phyloP scores from a whole-genome alignment of 2,113 vertebrate genomes.

The Muscicapa adusta region DNA sequence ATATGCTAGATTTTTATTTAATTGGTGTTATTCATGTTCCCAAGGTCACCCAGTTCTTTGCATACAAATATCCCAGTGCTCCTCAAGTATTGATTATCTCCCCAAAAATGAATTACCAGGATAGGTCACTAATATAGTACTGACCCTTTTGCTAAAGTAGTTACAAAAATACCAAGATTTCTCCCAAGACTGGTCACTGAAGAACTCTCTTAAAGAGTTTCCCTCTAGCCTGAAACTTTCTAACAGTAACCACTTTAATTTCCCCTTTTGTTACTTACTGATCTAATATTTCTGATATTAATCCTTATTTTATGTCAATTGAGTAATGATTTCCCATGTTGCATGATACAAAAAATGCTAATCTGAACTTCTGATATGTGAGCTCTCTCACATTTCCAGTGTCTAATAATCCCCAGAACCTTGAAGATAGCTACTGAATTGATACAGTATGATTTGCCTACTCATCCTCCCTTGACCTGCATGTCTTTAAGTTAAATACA shows the following conservation, averaged over 20 bases:
- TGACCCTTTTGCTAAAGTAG: neutral
- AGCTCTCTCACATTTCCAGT: neutral
- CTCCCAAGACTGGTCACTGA: neutral
- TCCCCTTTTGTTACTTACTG: conserved; percentile 2
- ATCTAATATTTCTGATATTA: conserved; percentile 12
- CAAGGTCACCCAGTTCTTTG: neutral
- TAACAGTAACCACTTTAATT: neutral
- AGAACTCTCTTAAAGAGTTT: neutral
- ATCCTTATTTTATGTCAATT: neutral
- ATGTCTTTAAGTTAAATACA: neutral
- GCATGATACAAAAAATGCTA: neutral
- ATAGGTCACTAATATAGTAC: neutral
- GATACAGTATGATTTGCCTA: neutral
- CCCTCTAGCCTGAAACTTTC: neutral
- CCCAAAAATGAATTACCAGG: neutral
- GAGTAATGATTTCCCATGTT: neutral
- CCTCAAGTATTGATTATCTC: neutral
- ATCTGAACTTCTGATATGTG: neutral
- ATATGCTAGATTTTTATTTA: neutral
- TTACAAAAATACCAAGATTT: neutral
- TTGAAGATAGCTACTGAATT: neutral
- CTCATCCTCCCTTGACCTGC: neutral
- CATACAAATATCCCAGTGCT: neutral
- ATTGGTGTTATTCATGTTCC: neutral
- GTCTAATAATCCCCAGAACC: neutral